Base-by-base conservation (phyloP, 2,888 invertebrate genomes). In the Coenonympha arcania region DNA sequence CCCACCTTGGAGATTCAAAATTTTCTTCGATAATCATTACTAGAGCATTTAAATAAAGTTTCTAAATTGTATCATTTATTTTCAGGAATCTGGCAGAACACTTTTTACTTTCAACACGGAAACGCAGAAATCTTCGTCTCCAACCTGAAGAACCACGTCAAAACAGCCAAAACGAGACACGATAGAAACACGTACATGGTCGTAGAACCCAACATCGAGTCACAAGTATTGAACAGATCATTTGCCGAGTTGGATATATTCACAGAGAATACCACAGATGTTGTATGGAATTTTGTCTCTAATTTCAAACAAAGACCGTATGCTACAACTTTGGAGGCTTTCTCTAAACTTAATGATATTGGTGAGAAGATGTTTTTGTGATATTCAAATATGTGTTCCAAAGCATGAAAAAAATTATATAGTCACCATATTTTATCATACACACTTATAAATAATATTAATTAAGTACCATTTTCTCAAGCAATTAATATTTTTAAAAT, bases 221-320 rank as follows among this genome's bases (percentile, higher is more conserved):
- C 90, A 0, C 83, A 82, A 55, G 93, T 92, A 19, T 73, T 96
- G 55, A 92, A 92, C 60, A 91, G 90, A 69, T 96, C 96, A 0
- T 96, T 98, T 69, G 94, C 94, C 3, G 95, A 96, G 62, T 76
- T 97, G 55, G 91, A 95, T 68, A 88, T 98, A 52, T 93, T 93
- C 68, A 89, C 90, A 13, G 93, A 93, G 62, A 89, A 89, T 44
- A 88, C 90, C 0, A 88, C 90, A 0, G 89, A 90, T 65, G 89
- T 90, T 24, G 89, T 91, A 0, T 92, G 92, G 92, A 85, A 77
- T 64, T 64, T 87, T 36, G 82, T 87, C 41, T 79, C 79, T 0
- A 87, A 87, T 63, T 80, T 86, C 44, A 83, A 79, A 31, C 79
- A 86, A 64, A 71, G 94, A 66, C 95, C 96, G 0, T 93, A 93